Percentiles rank a stretch among this genome's conserved stretches.
phyloP scores from a whole-genome alignment of 2,888 invertebrate species.

The Pristionchus arcanus region DNA sequence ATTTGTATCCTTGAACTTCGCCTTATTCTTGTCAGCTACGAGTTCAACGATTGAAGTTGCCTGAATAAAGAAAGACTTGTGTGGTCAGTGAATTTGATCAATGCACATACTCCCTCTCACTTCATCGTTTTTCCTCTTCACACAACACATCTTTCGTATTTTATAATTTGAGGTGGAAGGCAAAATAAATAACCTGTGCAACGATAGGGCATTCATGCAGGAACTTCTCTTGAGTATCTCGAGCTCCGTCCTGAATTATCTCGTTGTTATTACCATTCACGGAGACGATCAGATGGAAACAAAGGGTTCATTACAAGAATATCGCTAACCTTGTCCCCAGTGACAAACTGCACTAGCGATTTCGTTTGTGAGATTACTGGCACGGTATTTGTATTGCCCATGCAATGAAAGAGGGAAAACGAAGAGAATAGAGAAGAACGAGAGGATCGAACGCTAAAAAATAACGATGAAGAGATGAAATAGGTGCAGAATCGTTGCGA shows the following conservation, averaged over 20 bases:
- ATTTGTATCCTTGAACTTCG: constrained; percentile 50
- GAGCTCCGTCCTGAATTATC: background rate
- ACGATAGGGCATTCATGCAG: constrained; percentile 54
- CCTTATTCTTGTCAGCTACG: constrained; percentile 17
- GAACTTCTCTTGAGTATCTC: constrained; percentile 51
- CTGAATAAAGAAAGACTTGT: background rate
- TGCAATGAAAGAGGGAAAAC: background rate
- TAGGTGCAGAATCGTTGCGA: background rate
- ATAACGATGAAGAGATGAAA: background rate
- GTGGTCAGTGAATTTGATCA: background rate
- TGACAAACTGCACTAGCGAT: constrained; percentile 51
- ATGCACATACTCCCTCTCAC: background rate
- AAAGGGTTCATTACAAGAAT: background rate
- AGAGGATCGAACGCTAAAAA: background rate
- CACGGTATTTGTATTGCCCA: constrained; percentile 54
- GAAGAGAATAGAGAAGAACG: constrained; percentile 5
- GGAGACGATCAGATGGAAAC: background rate
- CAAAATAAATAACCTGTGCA: background rate
- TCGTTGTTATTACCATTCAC: background rate
- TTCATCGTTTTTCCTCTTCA: background rate
- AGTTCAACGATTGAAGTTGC: constrained; percentile 53
- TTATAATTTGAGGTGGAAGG: background rate
- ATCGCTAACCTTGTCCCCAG: constrained; percentile 33
- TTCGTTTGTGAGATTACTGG: constrained; percentile 52
- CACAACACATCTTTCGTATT: background rate